Evolutionary conservation across 2,113 vertebrate genomes (phyloP), one percentile per base, ranked within the genome.

Genomic region (Gnathonemus echidnorhynchus): DNA sequence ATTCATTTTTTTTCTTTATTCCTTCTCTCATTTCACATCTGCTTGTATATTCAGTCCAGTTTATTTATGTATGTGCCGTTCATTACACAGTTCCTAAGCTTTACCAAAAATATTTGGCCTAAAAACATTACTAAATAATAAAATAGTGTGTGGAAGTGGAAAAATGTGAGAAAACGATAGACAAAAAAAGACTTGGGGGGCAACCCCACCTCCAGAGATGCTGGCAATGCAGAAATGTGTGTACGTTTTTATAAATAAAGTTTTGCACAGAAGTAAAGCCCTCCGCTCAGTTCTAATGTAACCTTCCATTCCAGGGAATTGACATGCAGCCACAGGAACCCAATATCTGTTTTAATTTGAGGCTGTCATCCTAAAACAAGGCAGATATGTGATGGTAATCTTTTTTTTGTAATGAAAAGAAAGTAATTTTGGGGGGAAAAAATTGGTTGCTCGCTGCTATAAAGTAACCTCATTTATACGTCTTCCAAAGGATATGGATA

Each of bases 331-430:
- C 35, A 80, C 74, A 80, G 46, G 15, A 50, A 80, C 66, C 66
- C 35, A 11, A 89, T 74, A 89, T 77, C 42, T 88, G 53, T 62
- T 88, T 89, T 89, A 62, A 27, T 77, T 74, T 49, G 21, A 50
- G 42, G 45, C 58, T 35, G 45, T 21, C 50, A 53, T 31, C 86
- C 49, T 56, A 52, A 87, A 56, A 56, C 86, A 87, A 35, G 86
- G 49, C 11, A 53, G 58, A 80, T 49, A 80, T 50, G 66, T 89
- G 46, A 66, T 88, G 56, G 50, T 58, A 45, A 70, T 66, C 56
- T 66, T 70, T 70, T 88, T 42, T 35, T 89, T 87, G 24, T 84
- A 80, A 53, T 21, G 31, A 56, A 49, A 84, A 89, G 70, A 83
- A 53, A 56, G 35, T 89, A 11, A 77, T 39, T 89, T 49, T 53